These are phyloP conservation scores for Sarcophaga bullata DNA, from an alignment of 1,140 invertebrate genomes.

Conservation along the genomic window DNA sequence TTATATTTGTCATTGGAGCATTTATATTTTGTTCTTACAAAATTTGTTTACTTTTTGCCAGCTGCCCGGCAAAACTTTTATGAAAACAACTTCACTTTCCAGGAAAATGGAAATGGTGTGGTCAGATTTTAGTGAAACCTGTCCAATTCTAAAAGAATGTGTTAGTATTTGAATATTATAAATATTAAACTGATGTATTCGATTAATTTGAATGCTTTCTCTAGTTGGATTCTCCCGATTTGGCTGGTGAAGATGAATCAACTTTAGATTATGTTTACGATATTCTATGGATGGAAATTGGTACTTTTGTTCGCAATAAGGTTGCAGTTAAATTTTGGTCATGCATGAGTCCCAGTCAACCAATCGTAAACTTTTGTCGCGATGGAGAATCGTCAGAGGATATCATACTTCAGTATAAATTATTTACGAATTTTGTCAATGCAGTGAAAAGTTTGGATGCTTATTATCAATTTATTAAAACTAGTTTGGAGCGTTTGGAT, in stretches of 20 bases:
- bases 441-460: conserved; percentile 22
- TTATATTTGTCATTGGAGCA: background rate
- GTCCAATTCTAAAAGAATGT: conserved; percentile 29
- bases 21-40: no score
- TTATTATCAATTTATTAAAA: conserved; percentile 28
- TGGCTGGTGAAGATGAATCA: background rate
- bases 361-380: background rate
- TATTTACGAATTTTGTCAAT: conserved; percentile 37
- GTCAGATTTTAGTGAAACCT: conserved; percentile 35
- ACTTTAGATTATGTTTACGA: conserved; percentile 28
- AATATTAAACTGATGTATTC: background rate
- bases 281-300: conserved; percentile 33
- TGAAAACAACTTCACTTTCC: background rate
- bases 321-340: conserved; percentile 20
- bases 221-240: conserved; percentile 1
- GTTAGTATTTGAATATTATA: background rate
- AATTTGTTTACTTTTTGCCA: background rate
- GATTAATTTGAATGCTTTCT: background rate
- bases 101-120: conserved; percentile 22
- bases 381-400: conserved; percentile 28
- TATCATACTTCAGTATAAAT: conserved; percentile 8
- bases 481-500: conserved; percentile 22
- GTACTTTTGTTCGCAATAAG: conserved; percentile 16
- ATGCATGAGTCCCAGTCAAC: conserved; percentile 17
- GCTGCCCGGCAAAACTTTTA: background rate